phyloP scores from a whole-genome alignment of 2,888 invertebrate species.

The Pardosa pseudoannulata region DNA sequence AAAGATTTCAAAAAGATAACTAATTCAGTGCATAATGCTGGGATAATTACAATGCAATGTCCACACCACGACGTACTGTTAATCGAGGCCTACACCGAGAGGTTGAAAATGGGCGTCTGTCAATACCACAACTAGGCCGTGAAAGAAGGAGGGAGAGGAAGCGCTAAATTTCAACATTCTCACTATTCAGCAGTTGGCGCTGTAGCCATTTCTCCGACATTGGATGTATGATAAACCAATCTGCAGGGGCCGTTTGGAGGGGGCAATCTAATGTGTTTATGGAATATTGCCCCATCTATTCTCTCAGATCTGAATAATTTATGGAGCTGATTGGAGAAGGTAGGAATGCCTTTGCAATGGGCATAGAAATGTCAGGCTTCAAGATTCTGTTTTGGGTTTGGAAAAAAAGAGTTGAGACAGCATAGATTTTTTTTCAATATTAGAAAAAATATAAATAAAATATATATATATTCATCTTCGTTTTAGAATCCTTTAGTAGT shows the following conservation, averaged over 20 bases:
- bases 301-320: conserved; percentile 49
- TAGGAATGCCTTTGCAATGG: too few relatives aligned
- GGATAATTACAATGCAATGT: neutral
- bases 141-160: conserved; percentile 16
- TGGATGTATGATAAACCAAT: conserved; percentile 53
- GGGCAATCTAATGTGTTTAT: conserved; percentile 51
- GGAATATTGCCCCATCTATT: conserved; percentile 49
- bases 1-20: neutral
- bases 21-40: neutral
- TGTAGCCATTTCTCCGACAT: conserved; percentile 17
- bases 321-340: neutral
- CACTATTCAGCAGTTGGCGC: conserved; percentile 35
- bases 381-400: too few relatives aligned
- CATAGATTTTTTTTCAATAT: too few relatives aligned
- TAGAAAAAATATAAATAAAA: too few relatives aligned
- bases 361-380: too few relatives aligned
- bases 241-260: conserved; percentile 25
- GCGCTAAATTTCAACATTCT: conserved; percentile 23
- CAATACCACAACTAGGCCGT: conserved; percentile 39
- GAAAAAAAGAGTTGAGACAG: too few relatives aligned
- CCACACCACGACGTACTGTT: neutral
- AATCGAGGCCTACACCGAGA: neutral
- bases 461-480: too few relatives aligned
- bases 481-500: too few relatives aligned
- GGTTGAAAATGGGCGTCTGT: conserved; percentile 12